These are phyloP conservation scores for Cylas formicarius DNA, from an alignment of 1,140 invertebrate species.

Conservation along the genomic window DNA sequence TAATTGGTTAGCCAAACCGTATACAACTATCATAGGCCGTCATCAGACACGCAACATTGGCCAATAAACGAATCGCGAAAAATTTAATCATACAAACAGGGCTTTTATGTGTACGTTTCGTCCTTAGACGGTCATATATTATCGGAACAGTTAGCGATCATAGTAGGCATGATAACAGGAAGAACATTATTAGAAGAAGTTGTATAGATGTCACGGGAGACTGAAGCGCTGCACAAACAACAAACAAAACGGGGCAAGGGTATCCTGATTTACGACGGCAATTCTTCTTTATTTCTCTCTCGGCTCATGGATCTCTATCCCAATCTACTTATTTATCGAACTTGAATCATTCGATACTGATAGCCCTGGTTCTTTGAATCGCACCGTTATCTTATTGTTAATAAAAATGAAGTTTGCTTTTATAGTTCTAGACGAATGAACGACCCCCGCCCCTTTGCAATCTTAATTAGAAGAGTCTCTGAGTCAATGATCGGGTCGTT, in stretches of 20 bases:
- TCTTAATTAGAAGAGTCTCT: too few relatives aligned
- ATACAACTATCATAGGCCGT: too few relatives aligned
- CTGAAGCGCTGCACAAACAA: slow-evolving; percentile 27
- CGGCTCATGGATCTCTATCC: slow-evolving; percentile 31
- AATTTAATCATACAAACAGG: slow-evolving; percentile 20
- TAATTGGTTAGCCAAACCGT: too few relatives aligned
- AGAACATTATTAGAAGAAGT: slow-evolving; percentile 28
- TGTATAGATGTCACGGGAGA: slow-evolving; percentile 21
- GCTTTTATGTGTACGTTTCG: slow-evolving; percentile 5
- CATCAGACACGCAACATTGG: slow-evolving; percentile 15
- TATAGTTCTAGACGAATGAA: too few relatives aligned
- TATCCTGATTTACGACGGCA: slow-evolving; percentile 34
- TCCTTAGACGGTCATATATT: slow-evolving; percentile 17
- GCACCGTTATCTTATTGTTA: slow-evolving; percentile 23
- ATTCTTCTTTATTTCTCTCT: slow-evolving; percentile 41
- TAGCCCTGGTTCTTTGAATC: slow-evolving; percentile 9
- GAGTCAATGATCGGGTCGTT: too few relatives aligned
- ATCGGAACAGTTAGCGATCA: slow-evolving; percentile 21
- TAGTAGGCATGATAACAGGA: slow-evolving; percentile 25
- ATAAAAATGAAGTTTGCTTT: slow-evolving; percentile 24
- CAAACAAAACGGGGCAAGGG: slow-evolving; percentile 26
- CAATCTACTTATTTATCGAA: slow-evolving; percentile 39
- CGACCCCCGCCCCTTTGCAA: too few relatives aligned
- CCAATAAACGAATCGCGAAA: slow-evolving; percentile 10
- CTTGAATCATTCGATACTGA: slow-evolving; percentile 29